phyloP scores from a whole-genome alignment of 23 tunicate species.

The Phallusia fumigata region DNA sequence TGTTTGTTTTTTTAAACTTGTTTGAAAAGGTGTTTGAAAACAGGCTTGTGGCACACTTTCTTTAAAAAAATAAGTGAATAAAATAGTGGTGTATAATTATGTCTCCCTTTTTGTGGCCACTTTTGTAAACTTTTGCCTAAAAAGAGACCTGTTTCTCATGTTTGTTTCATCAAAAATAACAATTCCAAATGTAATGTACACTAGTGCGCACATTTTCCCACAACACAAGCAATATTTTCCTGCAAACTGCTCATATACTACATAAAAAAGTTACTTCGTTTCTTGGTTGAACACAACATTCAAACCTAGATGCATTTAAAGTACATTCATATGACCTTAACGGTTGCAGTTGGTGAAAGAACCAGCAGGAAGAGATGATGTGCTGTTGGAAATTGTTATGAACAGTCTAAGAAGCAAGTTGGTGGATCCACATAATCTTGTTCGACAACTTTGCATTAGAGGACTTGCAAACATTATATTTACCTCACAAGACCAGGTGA shows the following conservation, averaged over 20 bases:
- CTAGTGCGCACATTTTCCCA: too few relatives aligned
- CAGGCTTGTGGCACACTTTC: not conserved
- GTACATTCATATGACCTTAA: too few relatives aligned
- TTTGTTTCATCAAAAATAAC: too few relatives aligned
- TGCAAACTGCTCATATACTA: too few relatives aligned
- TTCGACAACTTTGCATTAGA: conserved; percentile 59
- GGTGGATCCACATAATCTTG: conserved; percentile 43
- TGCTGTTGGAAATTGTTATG: conserved; percentile 64
- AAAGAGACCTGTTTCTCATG: too few relatives aligned
- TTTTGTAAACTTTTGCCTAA: not conserved
- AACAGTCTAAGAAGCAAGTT: conserved; percentile 54
- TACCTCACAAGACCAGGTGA: conserved; percentile 69
- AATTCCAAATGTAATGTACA: too few relatives aligned
- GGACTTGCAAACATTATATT: conserved; percentile 62
- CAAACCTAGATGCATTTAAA: too few relatives aligned
- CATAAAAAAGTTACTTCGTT: not conserved
- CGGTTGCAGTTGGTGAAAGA: conserved; percentile 60
- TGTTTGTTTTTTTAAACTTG: not conserved
- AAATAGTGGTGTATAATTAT: too few relatives aligned
- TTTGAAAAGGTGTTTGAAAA: not conserved
- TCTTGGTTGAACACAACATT: too few relatives aligned
- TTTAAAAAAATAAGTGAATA: not conserved
- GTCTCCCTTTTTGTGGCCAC: too few relatives aligned
- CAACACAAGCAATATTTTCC: too few relatives aligned
- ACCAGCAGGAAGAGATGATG: conserved; percentile 34